Percentiles rank a stretch among this genome's conserved stretches.
These are phyloP conservation scores for Stenotaenia linearis DNA, from an alignment of 2,888 invertebrate species.

Conservation along the genomic window DNA sequence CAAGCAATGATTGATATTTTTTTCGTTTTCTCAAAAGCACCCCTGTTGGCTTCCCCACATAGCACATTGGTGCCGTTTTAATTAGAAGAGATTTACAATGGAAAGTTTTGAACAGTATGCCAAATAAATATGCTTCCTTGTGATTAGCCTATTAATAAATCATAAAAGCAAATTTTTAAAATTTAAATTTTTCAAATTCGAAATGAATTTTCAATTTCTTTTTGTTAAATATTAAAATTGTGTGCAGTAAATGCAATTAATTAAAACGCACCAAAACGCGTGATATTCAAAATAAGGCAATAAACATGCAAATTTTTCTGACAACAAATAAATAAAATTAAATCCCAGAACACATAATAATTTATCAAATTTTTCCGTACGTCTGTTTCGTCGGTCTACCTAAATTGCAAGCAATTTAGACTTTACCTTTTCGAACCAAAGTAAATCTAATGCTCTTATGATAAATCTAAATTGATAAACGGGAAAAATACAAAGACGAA, in stretches of 20 bases:
- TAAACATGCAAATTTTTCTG: conserved; percentile 11
- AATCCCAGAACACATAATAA: background rate
- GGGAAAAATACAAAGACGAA: conserved; percentile 8
- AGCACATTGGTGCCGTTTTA: background rate
- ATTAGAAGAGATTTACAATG: background rate
- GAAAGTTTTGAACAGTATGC: background rate
- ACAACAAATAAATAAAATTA: conserved; percentile 21
- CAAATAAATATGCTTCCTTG: background rate
- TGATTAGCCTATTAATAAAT: background rate
- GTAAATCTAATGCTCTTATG: background rate
- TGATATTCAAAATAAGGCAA: background rate
- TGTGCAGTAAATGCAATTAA: background rate
- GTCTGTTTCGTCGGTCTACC: background rate
- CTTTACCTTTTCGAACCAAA: background rate
- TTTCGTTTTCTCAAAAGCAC: background rate
- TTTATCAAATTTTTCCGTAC: background rate
- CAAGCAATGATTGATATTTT: background rate
- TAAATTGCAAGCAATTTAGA: background rate
- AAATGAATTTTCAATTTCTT: background rate
- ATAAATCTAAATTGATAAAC: conserved; percentile 13
- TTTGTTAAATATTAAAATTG: background rate
- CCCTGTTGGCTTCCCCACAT: background rate
- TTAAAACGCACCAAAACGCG: background rate
- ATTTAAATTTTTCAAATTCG: background rate
- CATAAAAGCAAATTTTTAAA: background rate